Conservation (phyloP, 2,888 invertebrate species). For the Chrysolina haemoptera region DNA sequence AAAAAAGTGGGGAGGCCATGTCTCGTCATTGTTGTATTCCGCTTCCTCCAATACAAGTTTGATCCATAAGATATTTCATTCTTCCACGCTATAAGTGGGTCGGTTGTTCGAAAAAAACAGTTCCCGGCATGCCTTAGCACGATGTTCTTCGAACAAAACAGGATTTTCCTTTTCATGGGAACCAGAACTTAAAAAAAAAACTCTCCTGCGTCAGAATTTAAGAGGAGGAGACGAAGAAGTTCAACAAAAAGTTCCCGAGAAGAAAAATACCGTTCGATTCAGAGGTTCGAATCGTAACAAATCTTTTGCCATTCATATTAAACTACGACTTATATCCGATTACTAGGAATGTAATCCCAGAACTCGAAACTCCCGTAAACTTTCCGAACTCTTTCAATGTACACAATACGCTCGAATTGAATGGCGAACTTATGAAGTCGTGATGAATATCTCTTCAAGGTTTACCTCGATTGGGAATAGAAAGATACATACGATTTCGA, state of each 20-base stretch:
- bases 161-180: no score
- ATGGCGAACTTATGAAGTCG: constrained; percentile 16
- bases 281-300: constrained; percentile 43
- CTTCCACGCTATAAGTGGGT: no score
- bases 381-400: constrained; percentile 48
- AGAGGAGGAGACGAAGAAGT: no score
- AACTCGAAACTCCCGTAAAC: constrained; percentile 41
- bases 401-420: constrained; percentile 38
- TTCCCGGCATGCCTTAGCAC: no score
- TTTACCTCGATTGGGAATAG: neutral
- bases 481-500: constrained; percentile 15
- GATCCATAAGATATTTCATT: no score
- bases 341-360: constrained; percentile 47
- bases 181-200: no score
- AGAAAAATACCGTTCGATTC: constrained; percentile 2
- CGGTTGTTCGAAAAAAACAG: no score
- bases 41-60: no score
- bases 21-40: no score
- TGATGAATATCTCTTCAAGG: constrained; percentile 15
- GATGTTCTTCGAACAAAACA: no score
- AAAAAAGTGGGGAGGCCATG: no score
- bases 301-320: constrained; percentile 53
- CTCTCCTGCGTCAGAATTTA: no score
- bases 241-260: constrained; percentile 30
- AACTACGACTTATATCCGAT: constrained; percentile 49